Evolutionary conservation across 2,888 invertebrate species (phyloP).

Genomic region (Andrena bicolor): DNA sequence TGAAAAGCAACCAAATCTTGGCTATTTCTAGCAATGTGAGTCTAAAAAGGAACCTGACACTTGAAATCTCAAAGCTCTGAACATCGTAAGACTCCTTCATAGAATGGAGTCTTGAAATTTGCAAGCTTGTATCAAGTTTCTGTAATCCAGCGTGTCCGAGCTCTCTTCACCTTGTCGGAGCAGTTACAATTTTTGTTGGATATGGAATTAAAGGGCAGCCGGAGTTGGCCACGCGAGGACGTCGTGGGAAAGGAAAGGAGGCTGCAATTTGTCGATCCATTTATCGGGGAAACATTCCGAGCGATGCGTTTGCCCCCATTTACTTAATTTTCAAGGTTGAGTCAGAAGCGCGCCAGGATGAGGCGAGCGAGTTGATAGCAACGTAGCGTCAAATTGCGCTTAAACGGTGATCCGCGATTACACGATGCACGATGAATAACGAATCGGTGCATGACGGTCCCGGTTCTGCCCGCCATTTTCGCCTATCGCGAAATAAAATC

Average conservation of each 20-base stretch:
- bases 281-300: too few relatives aligned
- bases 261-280: constrained; percentile 40
- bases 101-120: background rate
- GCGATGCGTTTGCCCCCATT: background rate
- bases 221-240: background rate
- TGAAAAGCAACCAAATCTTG: too few relatives aligned
- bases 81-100: background rate
- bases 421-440: constrained; percentile 51
- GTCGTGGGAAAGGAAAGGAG: constrained; percentile 22
- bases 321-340: constrained; percentile 32
- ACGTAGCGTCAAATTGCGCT: constrained; percentile 45
- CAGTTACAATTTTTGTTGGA: constrained; percentile 19
- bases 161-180: background rate
- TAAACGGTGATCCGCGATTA: constrained; percentile 51
- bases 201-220: background rate
- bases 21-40: too few relatives aligned
- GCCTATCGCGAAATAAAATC: constrained; percentile 33
- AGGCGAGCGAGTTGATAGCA: constrained; percentile 8
- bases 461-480: background rate
- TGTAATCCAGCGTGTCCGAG: background rate
- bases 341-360: background rate
- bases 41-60: too few relatives aligned
- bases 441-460: constrained; percentile 54
- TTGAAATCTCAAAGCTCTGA: background rate
- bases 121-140: background rate